These are phyloP conservation scores for Hypolimnas misippus DNA, from an alignment of 2,888 invertebrate species.

Conservation along the genomic window DNA sequence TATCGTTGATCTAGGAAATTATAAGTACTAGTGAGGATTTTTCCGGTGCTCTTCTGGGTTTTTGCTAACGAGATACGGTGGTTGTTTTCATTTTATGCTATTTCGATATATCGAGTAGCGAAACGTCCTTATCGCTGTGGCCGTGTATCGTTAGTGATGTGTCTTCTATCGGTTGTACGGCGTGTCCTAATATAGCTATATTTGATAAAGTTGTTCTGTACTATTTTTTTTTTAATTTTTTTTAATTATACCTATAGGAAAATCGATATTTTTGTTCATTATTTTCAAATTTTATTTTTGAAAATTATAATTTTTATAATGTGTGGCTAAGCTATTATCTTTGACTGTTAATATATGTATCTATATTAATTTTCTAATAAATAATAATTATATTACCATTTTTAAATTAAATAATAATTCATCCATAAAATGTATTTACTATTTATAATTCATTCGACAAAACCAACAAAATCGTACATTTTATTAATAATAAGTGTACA, in stretches of 20 bases:
- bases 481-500: background rate
- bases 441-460: background rate
- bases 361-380: no score
- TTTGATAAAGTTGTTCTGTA: background rate
- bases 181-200: background rate
- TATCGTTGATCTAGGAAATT: constrained; percentile 44
- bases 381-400: no score
- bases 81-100: constrained; percentile 29
- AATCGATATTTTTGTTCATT: no score
- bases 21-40: constrained; percentile 41
- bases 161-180: background rate
- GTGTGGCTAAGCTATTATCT: no score
- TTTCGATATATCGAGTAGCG: constrained; percentile 12
- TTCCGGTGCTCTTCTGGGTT: constrained; percentile 36
- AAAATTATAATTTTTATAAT: no score
- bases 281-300: no score
- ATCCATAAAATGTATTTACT: background rate
- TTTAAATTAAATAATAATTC: no score
- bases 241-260: no score
- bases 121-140: background rate
- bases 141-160: constrained; percentile 1
- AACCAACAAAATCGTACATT: background rate
- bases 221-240: background rate
- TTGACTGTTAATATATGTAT: no score
- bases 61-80: constrained; percentile 36